These are phyloP conservation scores for Cynopterus sphinx DNA, from an alignment of 2,797 vertebrate species.

Conservation along the genomic window DNA sequence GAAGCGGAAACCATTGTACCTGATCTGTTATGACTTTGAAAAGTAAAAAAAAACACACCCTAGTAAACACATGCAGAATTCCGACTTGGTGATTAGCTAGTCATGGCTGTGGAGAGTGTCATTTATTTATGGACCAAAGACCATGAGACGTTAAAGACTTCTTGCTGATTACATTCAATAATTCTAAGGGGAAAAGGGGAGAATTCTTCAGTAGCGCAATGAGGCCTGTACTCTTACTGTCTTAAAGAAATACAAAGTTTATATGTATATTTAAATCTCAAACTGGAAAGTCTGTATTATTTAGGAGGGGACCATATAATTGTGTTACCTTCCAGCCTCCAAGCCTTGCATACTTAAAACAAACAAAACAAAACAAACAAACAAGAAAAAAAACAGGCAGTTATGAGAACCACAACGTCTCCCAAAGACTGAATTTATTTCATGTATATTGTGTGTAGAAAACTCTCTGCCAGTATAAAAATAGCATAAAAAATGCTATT, in stretches of 20 bases:
- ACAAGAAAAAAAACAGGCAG: not conserved
- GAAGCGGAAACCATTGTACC: not conserved
- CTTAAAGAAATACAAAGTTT: not conserved
- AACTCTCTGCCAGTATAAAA: not conserved
- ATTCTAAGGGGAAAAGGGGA: not conserved
- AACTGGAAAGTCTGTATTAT: not conserved
- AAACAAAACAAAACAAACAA: not conserved
- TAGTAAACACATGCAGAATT: not conserved
- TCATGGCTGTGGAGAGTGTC: not conserved
- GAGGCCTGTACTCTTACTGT: not conserved
- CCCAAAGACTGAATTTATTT: not conserved
- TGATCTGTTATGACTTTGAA: not conserved
- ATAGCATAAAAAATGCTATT: slow-evolving; percentile 80
- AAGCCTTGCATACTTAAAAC: not conserved
- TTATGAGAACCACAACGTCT: not conserved
- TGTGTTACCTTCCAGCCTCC: not conserved
- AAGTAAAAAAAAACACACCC: not conserved
- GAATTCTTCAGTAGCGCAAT: too few species aligned
- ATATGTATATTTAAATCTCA: not conserved
- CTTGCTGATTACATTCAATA: not conserved
- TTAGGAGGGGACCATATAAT: not conserved
- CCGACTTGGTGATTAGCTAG: not conserved
- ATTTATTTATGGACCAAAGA: not conserved
- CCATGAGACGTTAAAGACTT: not conserved
- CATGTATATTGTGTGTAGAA: not conserved